Evolutionary conservation across 2,113 vertebrate species (phyloP).

Genomic region (Gobiocypris rarus): DNA sequence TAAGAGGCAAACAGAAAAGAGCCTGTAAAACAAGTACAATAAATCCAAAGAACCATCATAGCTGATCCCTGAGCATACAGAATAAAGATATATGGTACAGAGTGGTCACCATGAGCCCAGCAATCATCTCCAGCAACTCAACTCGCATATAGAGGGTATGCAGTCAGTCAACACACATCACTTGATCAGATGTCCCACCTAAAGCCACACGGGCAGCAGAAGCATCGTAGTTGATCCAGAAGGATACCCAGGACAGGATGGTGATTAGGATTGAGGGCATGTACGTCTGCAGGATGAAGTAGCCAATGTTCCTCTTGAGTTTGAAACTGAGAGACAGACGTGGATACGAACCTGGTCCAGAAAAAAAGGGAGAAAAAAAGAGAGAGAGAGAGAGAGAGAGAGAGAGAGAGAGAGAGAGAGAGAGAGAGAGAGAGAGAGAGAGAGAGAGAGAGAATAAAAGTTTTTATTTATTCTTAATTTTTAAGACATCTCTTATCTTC

Average conservation of each 20-base stretch:
- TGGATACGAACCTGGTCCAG: conserved; percentile 89
- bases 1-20: conserved; percentile 26
- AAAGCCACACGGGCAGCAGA: conserved; percentile 98
- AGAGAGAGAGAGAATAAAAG: background rate
- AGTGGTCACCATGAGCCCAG: background rate
- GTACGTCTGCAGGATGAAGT: conserved; percentile 99
- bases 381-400: background rate
- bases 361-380: background rate
- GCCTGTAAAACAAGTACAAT: background rate
- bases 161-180: conserved; percentile 9
- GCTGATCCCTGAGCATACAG: background rate
- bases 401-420: background rate
- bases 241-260: conserved; percentile 99
- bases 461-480: background rate
- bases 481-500: background rate
- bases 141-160: background rate
- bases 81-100: background rate
- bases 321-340: conserved; percentile 99
- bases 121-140: conserved; percentile 5
- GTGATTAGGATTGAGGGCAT: conserved; percentile 99
- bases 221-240: conserved; percentile 99
- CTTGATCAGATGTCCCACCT: conserved; percentile 79
- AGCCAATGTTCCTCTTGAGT: conserved; percentile 99
- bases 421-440: too few relatives aligned
- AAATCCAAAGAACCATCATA: background rate